These are phyloP conservation scores for Littorina saxatilis DNA, from an alignment of 1,140 invertebrate genomes.

Conservation along the genomic window DNA sequence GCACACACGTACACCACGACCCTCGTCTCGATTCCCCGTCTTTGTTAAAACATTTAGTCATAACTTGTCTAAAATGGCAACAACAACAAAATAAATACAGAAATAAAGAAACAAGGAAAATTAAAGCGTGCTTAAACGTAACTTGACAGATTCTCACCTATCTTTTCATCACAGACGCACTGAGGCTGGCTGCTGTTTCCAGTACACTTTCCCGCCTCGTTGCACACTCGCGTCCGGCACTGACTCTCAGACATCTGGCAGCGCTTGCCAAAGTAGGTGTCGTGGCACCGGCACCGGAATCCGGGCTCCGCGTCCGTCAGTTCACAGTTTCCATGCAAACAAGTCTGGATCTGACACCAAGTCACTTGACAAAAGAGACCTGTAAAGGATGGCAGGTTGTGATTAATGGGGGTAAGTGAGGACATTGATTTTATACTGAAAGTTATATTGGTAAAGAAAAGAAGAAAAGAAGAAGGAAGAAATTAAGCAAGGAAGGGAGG, in stretches of 20 bases:
- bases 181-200: slow-evolving; percentile 17
- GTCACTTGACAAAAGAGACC: slow-evolving; percentile 53
- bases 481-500: not conserved
- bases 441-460: not conserved
- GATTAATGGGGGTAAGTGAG: not conserved
- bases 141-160: not conserved
- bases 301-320: not conserved
- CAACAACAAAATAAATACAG: too few species aligned
- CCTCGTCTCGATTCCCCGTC: too few species aligned
- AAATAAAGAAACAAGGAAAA: not conserved
- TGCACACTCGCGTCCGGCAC: slow-evolving; percentile 38
- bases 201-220: slow-evolving; percentile 38
- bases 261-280: slow-evolving; percentile 37
- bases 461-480: not conserved
- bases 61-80: too few species aligned
- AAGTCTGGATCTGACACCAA: slow-evolving; percentile 41
- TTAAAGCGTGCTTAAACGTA: not conserved
- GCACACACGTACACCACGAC: too few species aligned
- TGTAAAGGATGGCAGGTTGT: slow-evolving; percentile 24
- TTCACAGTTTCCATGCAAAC: slow-evolving; percentile 43
- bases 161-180: slow-evolving; percentile 44
- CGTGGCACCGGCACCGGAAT: slow-evolving; percentile 40
- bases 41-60: too few species aligned
- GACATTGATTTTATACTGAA: not conserved
- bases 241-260: slow-evolving; percentile 41